Percentiles rank a stretch among this genome's conserved stretches.
Evolutionary conservation across 2,113 vertebrate genomes (phyloP).

Genomic region (Tichodroma muraria): DNA sequence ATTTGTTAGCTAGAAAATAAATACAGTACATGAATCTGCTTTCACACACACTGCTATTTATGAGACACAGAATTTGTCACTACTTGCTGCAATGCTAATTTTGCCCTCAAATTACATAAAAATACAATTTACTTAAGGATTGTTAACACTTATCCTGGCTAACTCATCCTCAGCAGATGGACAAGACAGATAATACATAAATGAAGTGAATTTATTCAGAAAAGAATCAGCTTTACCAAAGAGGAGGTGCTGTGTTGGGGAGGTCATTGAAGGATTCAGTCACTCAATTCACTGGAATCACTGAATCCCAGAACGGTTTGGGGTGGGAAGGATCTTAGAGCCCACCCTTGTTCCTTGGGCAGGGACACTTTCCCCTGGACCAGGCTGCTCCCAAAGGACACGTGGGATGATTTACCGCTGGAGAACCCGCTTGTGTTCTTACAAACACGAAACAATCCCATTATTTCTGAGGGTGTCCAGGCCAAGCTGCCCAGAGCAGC

Average conservation of each 20-base stretch:
- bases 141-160: background rate
- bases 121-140: background rate
- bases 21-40: background rate
- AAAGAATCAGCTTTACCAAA: background rate
- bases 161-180: background rate
- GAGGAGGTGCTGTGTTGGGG: background rate
- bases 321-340: background rate
- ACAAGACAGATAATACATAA: background rate
- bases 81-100: background rate
- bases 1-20: background rate
- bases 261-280: background rate
- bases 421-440: background rate
- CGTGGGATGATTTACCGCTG: rapidly evolving
- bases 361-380: background rate
- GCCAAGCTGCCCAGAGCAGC: background rate
- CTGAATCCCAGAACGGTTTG: background rate
- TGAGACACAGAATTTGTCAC: background rate
- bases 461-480: too few species aligned
- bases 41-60: background rate
- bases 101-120: background rate
- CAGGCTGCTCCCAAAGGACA: background rate
- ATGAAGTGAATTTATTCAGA: background rate
- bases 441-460: background rate
- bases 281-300: background rate
- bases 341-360: background rate